A percentile compares a stretch with the other conserved stretches of the same genome.
Evolutionary conservation across 2,113 vertebrate species (phyloP).

Genomic region (Gila orcuttii): DNA sequence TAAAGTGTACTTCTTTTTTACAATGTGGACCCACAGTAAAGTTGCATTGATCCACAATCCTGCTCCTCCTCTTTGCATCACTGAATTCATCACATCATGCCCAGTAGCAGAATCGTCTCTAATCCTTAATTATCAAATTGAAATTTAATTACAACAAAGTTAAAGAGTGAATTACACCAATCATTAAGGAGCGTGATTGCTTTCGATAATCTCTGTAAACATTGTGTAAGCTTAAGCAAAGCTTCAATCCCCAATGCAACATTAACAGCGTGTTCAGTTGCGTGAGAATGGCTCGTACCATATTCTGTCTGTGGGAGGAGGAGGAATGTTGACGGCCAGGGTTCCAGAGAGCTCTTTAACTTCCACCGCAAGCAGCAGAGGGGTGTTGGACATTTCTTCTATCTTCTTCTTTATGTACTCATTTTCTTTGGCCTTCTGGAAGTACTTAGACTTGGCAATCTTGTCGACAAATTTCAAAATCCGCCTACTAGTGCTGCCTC

Average conservation of each 20-base stretch:
- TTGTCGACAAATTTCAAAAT: slow-evolving; percentile 90
- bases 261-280: not conserved
- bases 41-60: not conserved
- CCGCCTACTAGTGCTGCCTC: slow-evolving; percentile 79
- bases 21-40: too few species aligned
- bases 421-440: slow-evolving; percentile 87
- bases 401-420: slow-evolving; percentile 92
- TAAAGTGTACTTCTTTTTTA: not conserved
- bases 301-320: slow-evolving; percentile 85
- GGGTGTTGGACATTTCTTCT: slow-evolving; percentile 89
- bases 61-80: not conserved
- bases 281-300: slow-evolving; percentile 72
- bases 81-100: not conserved
- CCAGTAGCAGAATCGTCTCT: not conserved
- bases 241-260: slow-evolving; percentile 14
- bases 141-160: slow-evolving; percentile 22
- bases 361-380: slow-evolving; percentile 85
- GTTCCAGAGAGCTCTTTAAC: slow-evolving; percentile 84
- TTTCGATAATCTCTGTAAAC: not conserved
- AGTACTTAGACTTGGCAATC: slow-evolving; percentile 89
- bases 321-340: slow-evolving; percentile 83
- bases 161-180: slow-evolving; percentile 19
- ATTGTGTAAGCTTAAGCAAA: slow-evolving; percentile 31
- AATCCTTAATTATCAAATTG: not conserved
- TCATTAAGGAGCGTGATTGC: slow-evolving; percentile 7